These are phyloP conservation scores for Coremacera marginata DNA, from an alignment of 2,888 invertebrate genomes.

Conservation along the genomic window DNA sequence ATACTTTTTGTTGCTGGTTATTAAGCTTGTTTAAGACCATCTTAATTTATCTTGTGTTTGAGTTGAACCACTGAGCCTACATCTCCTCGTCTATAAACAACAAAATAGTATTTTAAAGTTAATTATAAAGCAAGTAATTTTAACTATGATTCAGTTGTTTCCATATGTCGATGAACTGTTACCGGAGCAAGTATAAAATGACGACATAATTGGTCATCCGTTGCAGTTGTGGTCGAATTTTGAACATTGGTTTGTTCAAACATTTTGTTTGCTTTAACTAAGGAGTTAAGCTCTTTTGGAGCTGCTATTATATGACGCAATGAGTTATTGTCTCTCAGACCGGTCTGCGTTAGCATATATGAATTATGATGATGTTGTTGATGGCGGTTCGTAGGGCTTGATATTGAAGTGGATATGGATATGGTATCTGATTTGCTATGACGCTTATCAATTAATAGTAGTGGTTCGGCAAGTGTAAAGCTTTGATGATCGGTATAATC, in stretches of 20 bases:
- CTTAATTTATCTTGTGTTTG: no score
- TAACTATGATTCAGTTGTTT: constrained; percentile 73
- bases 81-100: no score
- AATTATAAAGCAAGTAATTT: neutral
- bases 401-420: constrained; percentile 72
- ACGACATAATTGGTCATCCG: constrained; percentile 35
- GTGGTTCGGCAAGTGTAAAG: constrained; percentile 78
- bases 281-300: constrained; percentile 56
- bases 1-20: no score
- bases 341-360: constrained; percentile 62
- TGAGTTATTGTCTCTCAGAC: constrained; percentile 34
- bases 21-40: no score
- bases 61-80: no score
- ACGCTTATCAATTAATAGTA: constrained; percentile 71
- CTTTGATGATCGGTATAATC: constrained; percentile 89
- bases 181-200: constrained; percentile 86
- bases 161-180: constrained; percentile 90
- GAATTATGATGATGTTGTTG: constrained; percentile 53
- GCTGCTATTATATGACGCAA: constrained; percentile 56
- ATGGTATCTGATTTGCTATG: constrained; percentile 73
- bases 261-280: neutral
- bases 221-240: neutral
- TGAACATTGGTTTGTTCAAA: neutral
- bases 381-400: constrained; percentile 66
- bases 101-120: no score